Base-by-base conservation (phyloP, 2,888 invertebrate genomes). In the Platypus cylindrus region DNA sequence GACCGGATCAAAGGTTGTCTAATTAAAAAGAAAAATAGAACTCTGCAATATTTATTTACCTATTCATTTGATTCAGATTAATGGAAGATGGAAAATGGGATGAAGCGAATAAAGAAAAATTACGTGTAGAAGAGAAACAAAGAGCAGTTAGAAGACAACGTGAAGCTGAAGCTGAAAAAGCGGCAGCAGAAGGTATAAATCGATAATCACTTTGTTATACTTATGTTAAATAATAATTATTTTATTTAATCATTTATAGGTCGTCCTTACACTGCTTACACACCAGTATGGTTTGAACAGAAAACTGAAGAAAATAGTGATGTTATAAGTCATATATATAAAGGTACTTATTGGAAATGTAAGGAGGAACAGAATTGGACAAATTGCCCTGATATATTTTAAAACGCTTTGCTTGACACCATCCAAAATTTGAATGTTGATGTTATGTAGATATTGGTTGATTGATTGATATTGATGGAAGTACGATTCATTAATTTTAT, bases 21-120 rank as follows among this genome's bases (percentile, higher is more conserved):
- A n/a, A n/a, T n/a, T n/a, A n/a, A n/a, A n/a, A 20, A 20, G 9
- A 20, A 20, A 20, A 20, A 20, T n/a, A n/a, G 24, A 11, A 14
- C 3, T 25, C 5, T 7, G 27, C 2, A 18, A 5, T n/a, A 11
- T 18, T n/a, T 15, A 33, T 24, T 24, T n/a, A 7, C 12, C 3
- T 24, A 12, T 3, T 5, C 4, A 11, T 11, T 7, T 27, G 27
- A 15, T 32, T 12, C 8, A 41, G 97, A 32, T 71, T 93, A 48
- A 98, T 99, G 97, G 95, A 97, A 64, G 74, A 85, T 42, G 93
- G 91, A 3, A 67, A 70, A 34, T 91, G 93, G 86, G 85, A 93
- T 53, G 84, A 82, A 44, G 91, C 93, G 38, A 94, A 94, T 63
- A 58, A 66, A 1, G 85, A 86, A 60, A 89, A 90, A 59, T 60